These are phyloP conservation scores for Colinus virginianus DNA, from an alignment of 2,113 vertebrate genomes.

Conservation along the genomic window DNA sequence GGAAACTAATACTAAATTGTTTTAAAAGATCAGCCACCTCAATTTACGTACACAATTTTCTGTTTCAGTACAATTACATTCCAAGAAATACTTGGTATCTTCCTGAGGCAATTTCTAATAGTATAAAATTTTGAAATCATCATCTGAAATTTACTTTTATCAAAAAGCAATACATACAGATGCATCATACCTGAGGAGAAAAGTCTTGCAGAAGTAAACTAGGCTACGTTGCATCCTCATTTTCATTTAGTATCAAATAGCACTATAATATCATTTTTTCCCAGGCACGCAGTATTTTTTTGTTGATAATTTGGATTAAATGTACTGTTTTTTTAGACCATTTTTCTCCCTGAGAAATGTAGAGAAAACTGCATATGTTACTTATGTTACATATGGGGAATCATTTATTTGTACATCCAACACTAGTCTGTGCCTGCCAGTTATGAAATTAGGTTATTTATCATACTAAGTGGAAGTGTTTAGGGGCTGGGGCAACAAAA, in stretches of 20 bases:
- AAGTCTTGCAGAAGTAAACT: neutral
- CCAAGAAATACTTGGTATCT: constrained; percentile 1
- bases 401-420: neutral
- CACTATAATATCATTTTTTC: neutral
- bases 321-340: neutral
- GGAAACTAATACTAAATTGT: neutral
- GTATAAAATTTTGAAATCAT: neutral
- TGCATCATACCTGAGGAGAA: neutral
- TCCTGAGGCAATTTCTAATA: neutral
- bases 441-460: neutral
- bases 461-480: neutral
- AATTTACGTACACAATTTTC: neutral
- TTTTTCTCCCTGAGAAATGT: neutral
- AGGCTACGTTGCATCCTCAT: neutral
- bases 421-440: neutral
- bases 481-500: neutral
- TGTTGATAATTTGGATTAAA: neutral
- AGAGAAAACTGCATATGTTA: neutral
- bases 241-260: neutral
- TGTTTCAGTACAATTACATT: constrained; percentile 30
- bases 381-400: neutral
- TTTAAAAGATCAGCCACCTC: constrained; percentile 12
- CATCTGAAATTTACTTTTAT: neutral
- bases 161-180: neutral
- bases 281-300: neutral